phyloP scores from a whole-genome alignment of 1,140 invertebrate genomes.

The Schmidtea mediterranea region DNA sequence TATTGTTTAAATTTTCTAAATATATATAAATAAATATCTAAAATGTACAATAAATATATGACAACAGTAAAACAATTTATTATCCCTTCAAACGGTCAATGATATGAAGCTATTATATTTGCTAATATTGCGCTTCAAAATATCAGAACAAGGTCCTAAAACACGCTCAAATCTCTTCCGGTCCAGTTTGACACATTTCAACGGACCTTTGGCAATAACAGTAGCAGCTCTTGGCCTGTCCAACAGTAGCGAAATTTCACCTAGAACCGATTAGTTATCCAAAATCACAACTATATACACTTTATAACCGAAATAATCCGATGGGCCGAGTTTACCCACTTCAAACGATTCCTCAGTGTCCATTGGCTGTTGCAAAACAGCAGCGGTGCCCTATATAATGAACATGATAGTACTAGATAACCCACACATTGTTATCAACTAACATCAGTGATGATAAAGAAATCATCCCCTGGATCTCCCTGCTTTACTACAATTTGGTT shows the following conservation, averaged over 20 bases:
- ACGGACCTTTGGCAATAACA: slow-evolving; percentile 57
- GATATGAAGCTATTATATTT: slow-evolving; percentile 61
- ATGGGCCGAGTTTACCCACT: slow-evolving; percentile 71
- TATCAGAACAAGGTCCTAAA: slow-evolving; percentile 72
- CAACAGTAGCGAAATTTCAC: slow-evolving; percentile 69
- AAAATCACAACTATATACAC: neutral
- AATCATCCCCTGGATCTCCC: slow-evolving; percentile 89
- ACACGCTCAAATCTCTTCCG: slow-evolving; percentile 64
- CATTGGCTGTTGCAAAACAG: slow-evolving; percentile 62
- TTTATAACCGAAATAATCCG: slow-evolving; percentile 69
- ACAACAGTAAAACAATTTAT: too few species aligned
- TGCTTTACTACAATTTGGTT: slow-evolving; percentile 82
- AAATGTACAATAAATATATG: too few species aligned
- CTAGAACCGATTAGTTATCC: slow-evolving; percentile 13
- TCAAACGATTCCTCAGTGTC: slow-evolving; percentile 58
- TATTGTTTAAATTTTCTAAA: too few species aligned
- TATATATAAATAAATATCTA: too few species aligned
- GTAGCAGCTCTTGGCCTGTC: slow-evolving; percentile 75
- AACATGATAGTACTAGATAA: too few species aligned
- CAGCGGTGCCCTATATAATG: slow-evolving; percentile 42
- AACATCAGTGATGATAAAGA: slow-evolving; percentile 86
- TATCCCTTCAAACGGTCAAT: slow-evolving; percentile 2
- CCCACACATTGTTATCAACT: too few species aligned
- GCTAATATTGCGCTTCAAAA: slow-evolving; percentile 81
- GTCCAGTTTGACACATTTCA: slow-evolving; percentile 87